Percentiles rank a stretch among this genome's conserved stretches.
Evolutionary conservation across 2,797 vertebrate species (phyloP).

Genomic region (Triplophysa yarkandensis): DNA sequence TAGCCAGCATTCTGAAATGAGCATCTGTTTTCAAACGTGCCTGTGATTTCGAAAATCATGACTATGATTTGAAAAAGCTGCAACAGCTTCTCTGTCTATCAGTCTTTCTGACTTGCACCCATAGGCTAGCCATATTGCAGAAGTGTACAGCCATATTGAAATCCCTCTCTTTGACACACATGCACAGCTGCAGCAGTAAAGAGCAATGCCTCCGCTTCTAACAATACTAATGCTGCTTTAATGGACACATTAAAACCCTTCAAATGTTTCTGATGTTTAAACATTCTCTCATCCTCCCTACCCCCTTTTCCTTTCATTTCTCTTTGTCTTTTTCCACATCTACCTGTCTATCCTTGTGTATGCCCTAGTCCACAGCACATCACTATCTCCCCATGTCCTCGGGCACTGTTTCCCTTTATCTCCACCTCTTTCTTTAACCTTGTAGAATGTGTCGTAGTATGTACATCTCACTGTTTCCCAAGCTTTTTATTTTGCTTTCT

Average conservation of each 20-base stretch:
- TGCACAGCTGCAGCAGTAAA: slow-evolving; percentile 38
- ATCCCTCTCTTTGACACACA: not conserved
- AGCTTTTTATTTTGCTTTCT: slow-evolving; percentile 17
- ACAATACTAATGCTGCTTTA: slow-evolving; percentile 67
- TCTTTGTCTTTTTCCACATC: not conserved
- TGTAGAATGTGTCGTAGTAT: not conserved
- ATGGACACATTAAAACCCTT: slow-evolving; percentile 61
- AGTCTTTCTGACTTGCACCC: not conserved
- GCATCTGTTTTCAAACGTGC: not conserved
- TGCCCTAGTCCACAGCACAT: slow-evolving; percentile 7
- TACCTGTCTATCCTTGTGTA: not conserved
- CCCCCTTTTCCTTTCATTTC: not conserved
- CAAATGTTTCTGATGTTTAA: slow-evolving; percentile 61
- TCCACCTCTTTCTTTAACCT: slow-evolving; percentile 7
- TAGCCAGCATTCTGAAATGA: not conserved
- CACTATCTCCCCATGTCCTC: slow-evolving; percentile 7
- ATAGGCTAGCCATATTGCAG: not conserved
- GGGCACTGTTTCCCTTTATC: not conserved
- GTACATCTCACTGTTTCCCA: not conserved
- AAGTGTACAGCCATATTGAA: slow-evolving; percentile 22
- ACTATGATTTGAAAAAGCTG: not conserved
- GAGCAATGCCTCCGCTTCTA: slow-evolving; percentile 55
- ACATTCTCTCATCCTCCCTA: slow-evolving; percentile 23
- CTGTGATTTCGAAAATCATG: not conserved
- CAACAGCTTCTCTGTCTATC: not conserved